Evolutionary conservation across 2,113 vertebrate genomes (phyloP).

Genomic region (Progne subis): DNA sequence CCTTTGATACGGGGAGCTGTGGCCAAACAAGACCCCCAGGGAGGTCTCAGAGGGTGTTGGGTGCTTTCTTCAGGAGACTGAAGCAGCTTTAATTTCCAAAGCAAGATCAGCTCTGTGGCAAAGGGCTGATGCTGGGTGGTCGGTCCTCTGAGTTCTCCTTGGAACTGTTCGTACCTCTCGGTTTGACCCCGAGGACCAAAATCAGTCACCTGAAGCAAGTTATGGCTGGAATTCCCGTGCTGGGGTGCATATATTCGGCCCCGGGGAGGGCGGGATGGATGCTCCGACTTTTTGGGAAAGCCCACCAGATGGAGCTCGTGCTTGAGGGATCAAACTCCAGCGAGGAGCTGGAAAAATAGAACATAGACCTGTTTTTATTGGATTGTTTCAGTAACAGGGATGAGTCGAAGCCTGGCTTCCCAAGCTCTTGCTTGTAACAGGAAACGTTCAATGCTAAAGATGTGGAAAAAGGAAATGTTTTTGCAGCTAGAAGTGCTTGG

Average conservation of each 20-base stretch:
- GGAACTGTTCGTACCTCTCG: neutral
- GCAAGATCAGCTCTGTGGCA: neutral
- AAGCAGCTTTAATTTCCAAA: neutral
- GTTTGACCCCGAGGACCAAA: neutral
- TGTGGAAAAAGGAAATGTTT: neutral
- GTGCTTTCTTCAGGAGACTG: neutral
- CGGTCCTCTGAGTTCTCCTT: rapidly evolving
- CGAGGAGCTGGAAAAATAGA: neutral
- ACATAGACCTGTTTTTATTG: neutral
- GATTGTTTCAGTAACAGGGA: neutral
- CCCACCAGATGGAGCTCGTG: conserved; percentile 79
- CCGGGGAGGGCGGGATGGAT: neutral
- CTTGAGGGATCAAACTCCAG: conserved; percentile 31
- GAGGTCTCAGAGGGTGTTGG: neutral
- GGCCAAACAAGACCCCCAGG: neutral
- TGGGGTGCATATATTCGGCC: neutral
- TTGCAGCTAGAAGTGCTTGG: neutral
- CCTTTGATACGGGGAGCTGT: neutral
- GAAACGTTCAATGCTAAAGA: neutral
- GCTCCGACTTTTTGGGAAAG: neutral
- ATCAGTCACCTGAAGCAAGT: neutral
- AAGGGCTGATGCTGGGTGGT: rapidly evolving
- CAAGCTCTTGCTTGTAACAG: neutral
- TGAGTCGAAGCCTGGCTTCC: neutral
- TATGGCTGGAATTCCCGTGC: neutral